phyloP scores from a whole-genome alignment of 2,113 vertebrate species.

The Paracyprichromis sp. region DNA sequence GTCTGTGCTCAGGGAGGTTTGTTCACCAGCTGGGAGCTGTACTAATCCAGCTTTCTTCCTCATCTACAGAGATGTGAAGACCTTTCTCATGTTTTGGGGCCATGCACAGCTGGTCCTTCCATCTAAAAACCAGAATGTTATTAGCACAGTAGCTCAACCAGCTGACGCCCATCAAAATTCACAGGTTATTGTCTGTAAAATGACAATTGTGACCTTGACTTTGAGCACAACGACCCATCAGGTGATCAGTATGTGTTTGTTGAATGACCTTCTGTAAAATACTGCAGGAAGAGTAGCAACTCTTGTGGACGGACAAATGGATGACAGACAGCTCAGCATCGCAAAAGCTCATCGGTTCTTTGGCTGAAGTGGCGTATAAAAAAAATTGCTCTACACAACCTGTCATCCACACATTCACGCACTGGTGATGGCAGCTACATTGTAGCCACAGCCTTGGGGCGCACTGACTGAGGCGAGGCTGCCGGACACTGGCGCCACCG shows the following conservation, averaged over 20 bases:
- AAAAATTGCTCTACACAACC: too few species aligned
- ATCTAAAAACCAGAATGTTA: fast-evolving
- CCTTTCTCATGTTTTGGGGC: fast-evolving
- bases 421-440: background rate
- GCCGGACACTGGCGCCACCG: background rate
- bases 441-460: fast-evolving
- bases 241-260: background rate
- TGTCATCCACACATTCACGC: fast-evolving
- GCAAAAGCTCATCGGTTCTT: background rate
- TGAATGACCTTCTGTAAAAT: background rate
- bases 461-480: background rate
- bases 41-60: background rate
- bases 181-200: background rate
- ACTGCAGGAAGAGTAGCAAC: fast-evolving
- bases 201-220: background rate
- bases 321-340: fast-evolving
- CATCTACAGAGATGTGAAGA: fast-evolving
- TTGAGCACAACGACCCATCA: background rate
- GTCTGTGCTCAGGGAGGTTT: background rate
- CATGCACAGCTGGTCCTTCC: fast-evolving
- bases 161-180: background rate
- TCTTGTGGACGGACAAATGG: background rate
- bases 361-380: fast-evolving
- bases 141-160: fast-evolving
- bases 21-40: background rate